A percentile compares a stretch with the other conserved stretches of the same genome.
These are phyloP conservation scores for Aphodius granarius DNA, from an alignment of 2,888 invertebrate genomes.

Conservation along the genomic window DNA sequence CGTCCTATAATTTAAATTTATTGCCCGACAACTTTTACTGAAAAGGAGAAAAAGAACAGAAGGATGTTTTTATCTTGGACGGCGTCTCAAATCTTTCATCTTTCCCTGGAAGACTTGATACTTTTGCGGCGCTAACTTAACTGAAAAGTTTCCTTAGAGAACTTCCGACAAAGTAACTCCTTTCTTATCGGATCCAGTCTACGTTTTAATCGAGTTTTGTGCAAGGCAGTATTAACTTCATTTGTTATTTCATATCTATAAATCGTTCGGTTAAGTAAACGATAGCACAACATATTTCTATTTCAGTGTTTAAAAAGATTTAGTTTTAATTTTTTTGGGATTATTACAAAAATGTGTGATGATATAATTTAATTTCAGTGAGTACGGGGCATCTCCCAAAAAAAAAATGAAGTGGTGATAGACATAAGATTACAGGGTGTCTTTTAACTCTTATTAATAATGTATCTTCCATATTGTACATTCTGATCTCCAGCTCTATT, in stretches of 20 bases:
- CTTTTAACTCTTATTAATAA: not conserved
- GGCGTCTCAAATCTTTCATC: not conserved
- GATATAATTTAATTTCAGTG: no score
- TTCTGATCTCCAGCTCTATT: not conserved
- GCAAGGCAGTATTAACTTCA: slow-evolving; percentile 16
- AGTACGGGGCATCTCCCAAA: no score
- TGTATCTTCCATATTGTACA: not conserved
- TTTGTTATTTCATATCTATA: no score
- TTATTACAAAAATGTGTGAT: no score
- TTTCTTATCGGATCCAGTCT: not conserved
- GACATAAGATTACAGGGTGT: no score
- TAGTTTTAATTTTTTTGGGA: no score
- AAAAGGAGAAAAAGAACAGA: not conserved
- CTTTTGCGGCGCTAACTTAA: not conserved
- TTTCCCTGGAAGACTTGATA: not conserved
- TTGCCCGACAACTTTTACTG: not conserved
- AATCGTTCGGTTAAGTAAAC: no score
- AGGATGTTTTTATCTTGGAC: not conserved
- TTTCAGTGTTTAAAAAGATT: no score
- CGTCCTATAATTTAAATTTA: not conserved
- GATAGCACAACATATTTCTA: no score
- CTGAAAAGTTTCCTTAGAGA: not conserved
- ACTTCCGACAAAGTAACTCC: not conserved
- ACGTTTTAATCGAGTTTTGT: slow-evolving; percentile 2
- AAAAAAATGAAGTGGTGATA: no score